These are phyloP conservation scores for Oncorhynchus keta DNA, from an alignment of 2,113 vertebrate genomes.

Conservation along the genomic window DNA sequence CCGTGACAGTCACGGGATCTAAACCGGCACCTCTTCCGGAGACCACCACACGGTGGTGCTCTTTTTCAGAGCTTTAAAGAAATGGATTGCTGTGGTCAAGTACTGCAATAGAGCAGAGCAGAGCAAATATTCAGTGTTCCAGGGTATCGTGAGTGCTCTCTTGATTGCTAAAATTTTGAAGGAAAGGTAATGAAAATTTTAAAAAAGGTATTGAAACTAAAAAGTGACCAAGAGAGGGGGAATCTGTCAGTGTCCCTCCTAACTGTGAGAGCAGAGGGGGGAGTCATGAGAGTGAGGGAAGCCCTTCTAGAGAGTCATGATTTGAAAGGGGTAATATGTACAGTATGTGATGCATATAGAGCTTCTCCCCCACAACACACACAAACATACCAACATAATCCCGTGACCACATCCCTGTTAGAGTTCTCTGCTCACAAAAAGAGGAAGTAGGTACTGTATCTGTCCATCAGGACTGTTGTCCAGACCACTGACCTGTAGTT, in stretches of 20 bases:
- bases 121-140: too few relatives aligned
- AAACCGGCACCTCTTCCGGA: too few relatives aligned
- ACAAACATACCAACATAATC: not conserved
- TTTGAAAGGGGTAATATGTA: not conserved
- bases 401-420: too few relatives aligned
- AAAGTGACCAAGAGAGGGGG: not conserved
- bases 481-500: not conserved
- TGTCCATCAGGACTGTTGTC: not conserved
- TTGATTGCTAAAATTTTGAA: too few relatives aligned
- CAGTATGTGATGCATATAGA: not conserved
- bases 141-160: too few relatives aligned
- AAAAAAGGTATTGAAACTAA: not conserved
- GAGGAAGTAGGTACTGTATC: conserved; percentile 28
- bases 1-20: too few relatives aligned
- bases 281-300: conserved; percentile 53
- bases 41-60: too few relatives aligned
- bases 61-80: too few relatives aligned
- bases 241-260: not conserved
- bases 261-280: not conserved
- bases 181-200: too few relatives aligned
- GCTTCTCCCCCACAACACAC: not conserved
- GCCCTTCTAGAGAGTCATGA: conserved; percentile 37
- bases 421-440: not conserved
- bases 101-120: too few relatives aligned
- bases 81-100: too few relatives aligned